phyloP scores from a whole-genome alignment of 2,113 vertebrate species.

The Rhea americana region DNA sequence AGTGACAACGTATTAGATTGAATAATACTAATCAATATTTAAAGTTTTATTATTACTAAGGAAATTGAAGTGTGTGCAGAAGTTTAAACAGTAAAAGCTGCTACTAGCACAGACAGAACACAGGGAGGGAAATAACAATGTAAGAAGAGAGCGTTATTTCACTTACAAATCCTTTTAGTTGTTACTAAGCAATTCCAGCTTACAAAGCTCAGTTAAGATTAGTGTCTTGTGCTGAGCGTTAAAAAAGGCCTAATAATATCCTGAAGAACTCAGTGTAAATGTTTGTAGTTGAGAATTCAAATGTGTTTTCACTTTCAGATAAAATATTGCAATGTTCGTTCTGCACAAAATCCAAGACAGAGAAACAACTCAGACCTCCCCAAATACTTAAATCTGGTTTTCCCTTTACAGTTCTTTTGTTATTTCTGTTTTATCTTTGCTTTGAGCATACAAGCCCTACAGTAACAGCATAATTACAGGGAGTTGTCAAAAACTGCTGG shows the following conservation, averaged over 20 bases:
- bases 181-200: not conserved
- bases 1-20: not conserved
- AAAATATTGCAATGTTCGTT: not conserved
- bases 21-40: not conserved
- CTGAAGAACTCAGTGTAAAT: not conserved
- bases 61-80: not conserved
- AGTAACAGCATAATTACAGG: not conserved
- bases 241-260: not conserved
- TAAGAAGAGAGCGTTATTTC: not conserved
- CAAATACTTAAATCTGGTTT: not conserved
- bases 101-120: not conserved
- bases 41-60: not conserved
- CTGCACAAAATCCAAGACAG: not conserved
- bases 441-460: not conserved
- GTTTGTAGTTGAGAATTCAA: not conserved
- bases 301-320: not conserved
- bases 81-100: not conserved
- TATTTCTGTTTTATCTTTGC: not conserved
- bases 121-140: not conserved
- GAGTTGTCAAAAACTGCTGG: not conserved
- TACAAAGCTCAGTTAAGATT: not conserved
- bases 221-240: not conserved
- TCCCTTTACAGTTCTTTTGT: accelerated
- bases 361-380: not conserved
- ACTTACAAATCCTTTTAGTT: not conserved